Base-by-base conservation (phyloP, 1,140 invertebrate species). In the honey bee (Apis mellifera) region DNA sequence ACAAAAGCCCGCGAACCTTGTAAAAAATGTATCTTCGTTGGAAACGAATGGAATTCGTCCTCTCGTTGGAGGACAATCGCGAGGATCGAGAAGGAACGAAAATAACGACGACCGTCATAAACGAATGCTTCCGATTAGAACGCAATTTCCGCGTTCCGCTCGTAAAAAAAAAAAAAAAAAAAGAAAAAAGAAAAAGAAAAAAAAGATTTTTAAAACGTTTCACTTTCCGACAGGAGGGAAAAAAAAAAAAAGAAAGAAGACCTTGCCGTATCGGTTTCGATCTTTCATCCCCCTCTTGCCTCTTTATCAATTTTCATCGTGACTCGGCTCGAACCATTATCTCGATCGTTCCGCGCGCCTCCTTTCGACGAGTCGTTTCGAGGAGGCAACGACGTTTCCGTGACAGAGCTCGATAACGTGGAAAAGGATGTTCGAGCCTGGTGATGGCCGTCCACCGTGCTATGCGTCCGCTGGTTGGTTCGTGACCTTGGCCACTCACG, bases 1-100 rank as follows among this genome's bases (percentile, higher is more conserved):
- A 23, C 42, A 42, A 17, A 26, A 26, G 42, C 13, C 12, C 21
- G 48, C 11, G 48, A 15, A 78, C n/a, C 26, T 83, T 59, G 79
- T 59, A 70, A 86, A 69, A 86, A 75, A 86, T 78, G 76, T 52
- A 50, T 74, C 74, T 13, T 19, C 26, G 23, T 26, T 59, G 32
- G 70, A 19, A 42, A 52, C 71, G 55, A 42, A 60, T 74, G 21
- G 71, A 74, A 74, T 32, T 32, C 15, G 57, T 21, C 42, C 9
- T 52, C 60, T 42, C 32, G 32, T 42, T 32, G 69, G 42, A 74
- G 82, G 32, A 62, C 62, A 42, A 74, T 82, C 74, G 68, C 26
- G 57, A 9, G 17, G 15, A 15, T 50, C 13, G 3, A 48, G 23
- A 85, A 78, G 72, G 54, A 60, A 48, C 17, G 72, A 50, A 26